Evolutionary conservation across 2,888 invertebrate species (phyloP), one percentile per base, ranked within the genome.

Genomic region (Scaptomyza tumidula): DNA sequence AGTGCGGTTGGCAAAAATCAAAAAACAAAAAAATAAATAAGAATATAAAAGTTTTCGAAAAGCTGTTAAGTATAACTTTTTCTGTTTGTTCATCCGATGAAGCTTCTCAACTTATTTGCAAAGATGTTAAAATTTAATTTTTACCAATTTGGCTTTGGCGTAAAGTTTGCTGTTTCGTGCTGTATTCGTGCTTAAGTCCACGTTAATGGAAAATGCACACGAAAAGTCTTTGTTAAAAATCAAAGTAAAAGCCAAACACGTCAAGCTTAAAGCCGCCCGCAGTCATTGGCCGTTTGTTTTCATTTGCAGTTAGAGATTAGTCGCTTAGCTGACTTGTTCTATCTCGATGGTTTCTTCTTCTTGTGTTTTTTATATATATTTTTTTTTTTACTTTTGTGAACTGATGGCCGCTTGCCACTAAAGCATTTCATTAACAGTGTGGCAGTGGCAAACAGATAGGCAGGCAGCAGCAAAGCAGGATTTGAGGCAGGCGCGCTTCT

Each of bases 401-500:
- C 45, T 33, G 31, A n/a, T 11, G 29, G 1, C 29, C 49, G 39
- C 9, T 7, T 53, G 44, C 33, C 53, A 50, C 50, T n/a, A 19
- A 10, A n/a, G 43, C 9, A 9, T 45, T 53, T 33, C 43, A 60
- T 45, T 54, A 31, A 27, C 29, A n/a, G 53, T 9, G 16, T 14
- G 19, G 13, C 14, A 33, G 33, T 11, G 13, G 13, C 16, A 49
- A 27, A 46, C 9, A 37, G 45, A 39, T 16, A 29, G 44, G 13
- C 49, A 37, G 41, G 13, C 39, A 9, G 69, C 11, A 13, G 35
- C n/a, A n/a, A n/a, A n/a, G 1, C 16, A 14, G 16, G 16, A 41
- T 41, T 41, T 41, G n/a, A 4, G 41, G 41, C 41, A 41, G 14
- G 45, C 37, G 19, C 49, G 50, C 56, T 52, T 53, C 67, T 80